Evolutionary conservation across 2,797 vertebrate species (phyloP).

Genomic region (Sebastes trivittatus): DNA sequence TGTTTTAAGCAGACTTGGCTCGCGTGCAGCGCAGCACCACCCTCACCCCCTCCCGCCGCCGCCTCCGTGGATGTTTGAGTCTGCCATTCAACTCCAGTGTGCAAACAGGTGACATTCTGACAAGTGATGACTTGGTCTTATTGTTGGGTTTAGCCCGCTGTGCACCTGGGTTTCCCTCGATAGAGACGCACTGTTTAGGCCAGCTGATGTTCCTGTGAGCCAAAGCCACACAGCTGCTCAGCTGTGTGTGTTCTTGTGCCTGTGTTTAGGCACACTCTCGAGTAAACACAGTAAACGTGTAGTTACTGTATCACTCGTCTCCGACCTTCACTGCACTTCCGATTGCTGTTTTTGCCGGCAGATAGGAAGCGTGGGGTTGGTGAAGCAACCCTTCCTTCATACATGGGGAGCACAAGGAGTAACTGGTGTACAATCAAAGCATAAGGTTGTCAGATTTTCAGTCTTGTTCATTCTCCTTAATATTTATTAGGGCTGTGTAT

Average conservation of each 20-base stretch:
- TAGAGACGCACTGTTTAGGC: slow-evolving; percentile 23
- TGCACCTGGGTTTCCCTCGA: slow-evolving; percentile 65
- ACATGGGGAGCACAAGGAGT: neutral
- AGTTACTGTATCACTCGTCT: slow-evolving; percentile 27
- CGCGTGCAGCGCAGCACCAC: neutral
- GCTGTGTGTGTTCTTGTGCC: slow-evolving; percentile 31
- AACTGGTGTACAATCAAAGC: neutral
- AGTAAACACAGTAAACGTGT: slow-evolving; percentile 59
- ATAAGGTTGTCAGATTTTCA: neutral
- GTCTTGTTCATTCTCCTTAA: neutral
- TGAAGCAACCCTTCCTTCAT: neutral
- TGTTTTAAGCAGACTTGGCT: slow-evolving; percentile 40
- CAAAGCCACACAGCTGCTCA: slow-evolving; percentile 60
- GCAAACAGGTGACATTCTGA: slow-evolving; percentile 67
- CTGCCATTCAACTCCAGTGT: slow-evolving; percentile 34
- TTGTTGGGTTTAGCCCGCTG: slow-evolving; percentile 47
- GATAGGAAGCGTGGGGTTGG: neutral
- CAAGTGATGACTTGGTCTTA: slow-evolving; percentile 56
- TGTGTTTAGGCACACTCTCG: slow-evolving; percentile 38
- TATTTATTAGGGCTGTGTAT: neutral
- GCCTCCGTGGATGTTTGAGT: slow-evolving; percentile 38
- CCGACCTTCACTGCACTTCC: slow-evolving; percentile 6
- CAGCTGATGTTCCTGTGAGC: slow-evolving; percentile 60
- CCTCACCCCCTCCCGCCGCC: neutral
- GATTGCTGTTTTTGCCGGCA: slow-evolving; percentile 1